A percentile compares a stretch with the other conserved stretches of the same genome.
These are phyloP conservation scores for Cyclura pinguis DNA, from an alignment of 2,797 vertebrate species.

Conservation along the genomic window DNA sequence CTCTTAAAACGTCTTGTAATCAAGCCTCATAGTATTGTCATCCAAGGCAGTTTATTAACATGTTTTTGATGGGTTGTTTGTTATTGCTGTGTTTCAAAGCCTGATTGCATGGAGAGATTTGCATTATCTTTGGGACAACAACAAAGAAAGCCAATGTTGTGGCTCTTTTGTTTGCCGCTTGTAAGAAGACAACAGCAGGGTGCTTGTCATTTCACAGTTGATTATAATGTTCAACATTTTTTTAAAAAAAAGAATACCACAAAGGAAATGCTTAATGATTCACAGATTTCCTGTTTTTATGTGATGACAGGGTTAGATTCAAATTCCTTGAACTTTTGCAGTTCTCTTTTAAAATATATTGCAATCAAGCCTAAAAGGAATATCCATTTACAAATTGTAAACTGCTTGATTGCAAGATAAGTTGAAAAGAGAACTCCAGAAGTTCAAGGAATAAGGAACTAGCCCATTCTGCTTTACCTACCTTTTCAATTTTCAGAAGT, in stretches of 20 bases:
- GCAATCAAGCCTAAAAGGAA: conserved; percentile 33
- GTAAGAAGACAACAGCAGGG: conserved; percentile 22
- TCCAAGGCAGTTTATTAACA: conserved; percentile 22
- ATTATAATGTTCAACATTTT: conserved; percentile 12
- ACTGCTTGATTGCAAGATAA: neutral
- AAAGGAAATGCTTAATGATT: conserved; percentile 31
- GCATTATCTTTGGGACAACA: conserved; percentile 35
- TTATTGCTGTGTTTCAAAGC: conserved; percentile 49
- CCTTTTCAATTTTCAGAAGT: neutral
- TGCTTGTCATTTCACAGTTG: conserved; percentile 33
- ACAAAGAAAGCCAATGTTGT: conserved; percentile 5
- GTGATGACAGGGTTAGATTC: accelerated
- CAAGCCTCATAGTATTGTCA: conserved; percentile 31
- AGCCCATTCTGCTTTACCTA: neutral
- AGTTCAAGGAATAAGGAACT: neutral
- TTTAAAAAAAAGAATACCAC: neutral
- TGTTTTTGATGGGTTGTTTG: conserved; percentile 31
- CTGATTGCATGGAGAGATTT: conserved; percentile 50
- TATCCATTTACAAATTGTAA: conserved; percentile 13
- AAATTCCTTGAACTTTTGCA: conserved; percentile 4
- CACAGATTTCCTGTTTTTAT: neutral
- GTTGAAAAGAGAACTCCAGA: neutral
- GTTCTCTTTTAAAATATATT: conserved; percentile 38
- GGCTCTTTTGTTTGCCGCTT: conserved; percentile 36
- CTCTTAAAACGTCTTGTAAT: conserved; percentile 41